Base-by-base conservation (phyloP, 2,888 invertebrate genomes). In the Elysia crispata region DNA sequence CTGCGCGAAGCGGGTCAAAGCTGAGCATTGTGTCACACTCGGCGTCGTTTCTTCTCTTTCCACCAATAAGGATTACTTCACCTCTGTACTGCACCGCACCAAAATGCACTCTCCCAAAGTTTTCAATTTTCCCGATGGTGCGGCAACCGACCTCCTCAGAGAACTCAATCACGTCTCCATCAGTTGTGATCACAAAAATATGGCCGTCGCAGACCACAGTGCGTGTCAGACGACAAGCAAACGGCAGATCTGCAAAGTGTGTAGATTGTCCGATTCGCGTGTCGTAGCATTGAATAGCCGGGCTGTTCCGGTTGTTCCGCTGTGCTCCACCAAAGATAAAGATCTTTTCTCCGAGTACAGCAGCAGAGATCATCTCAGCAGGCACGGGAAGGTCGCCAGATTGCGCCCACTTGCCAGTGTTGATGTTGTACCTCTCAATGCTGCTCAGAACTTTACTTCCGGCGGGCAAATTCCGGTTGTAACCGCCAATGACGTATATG, bases 291-390 rank as follows among this genome's bases (percentile, higher is more conserved):
- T 88, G 88, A 30, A 88, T 86, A 25, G 86, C 85, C 74, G 86
- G 86, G 11, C 87, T 85, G 77, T 87, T 87, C 57, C 86, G 86
- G 70, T 88, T 87, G 33, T 85, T 86, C 72, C 86, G 86, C 54
- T 86, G 86, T 15, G 87, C 87, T 8, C 88, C 88, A 13, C 88
- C 88, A 77, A 87, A 87, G 11, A 86, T 77, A 76, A 85, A 88
- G 30, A 88, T 83, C 77, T 86, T 86, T 77, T 88, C 87, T 3
- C 88, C 88, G 20, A 85, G 83, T 13, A 86, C 85, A 20, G 87
- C 81, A n/a, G 87, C 84, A 13, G 87, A 86, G 76, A 86, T 86
- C 70, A 87, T 86, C 31, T 86, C 83, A 1, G 87, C 86, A 20
- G 86, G 87, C 0, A 87, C 81, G 18, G 86, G 82, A 11, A 88